Percentiles rank a stretch among this genome's conserved stretches.
Evolutionary conservation across 1,140 invertebrate species (phyloP).

Genomic region (Euura saliciscinereae): DNA sequence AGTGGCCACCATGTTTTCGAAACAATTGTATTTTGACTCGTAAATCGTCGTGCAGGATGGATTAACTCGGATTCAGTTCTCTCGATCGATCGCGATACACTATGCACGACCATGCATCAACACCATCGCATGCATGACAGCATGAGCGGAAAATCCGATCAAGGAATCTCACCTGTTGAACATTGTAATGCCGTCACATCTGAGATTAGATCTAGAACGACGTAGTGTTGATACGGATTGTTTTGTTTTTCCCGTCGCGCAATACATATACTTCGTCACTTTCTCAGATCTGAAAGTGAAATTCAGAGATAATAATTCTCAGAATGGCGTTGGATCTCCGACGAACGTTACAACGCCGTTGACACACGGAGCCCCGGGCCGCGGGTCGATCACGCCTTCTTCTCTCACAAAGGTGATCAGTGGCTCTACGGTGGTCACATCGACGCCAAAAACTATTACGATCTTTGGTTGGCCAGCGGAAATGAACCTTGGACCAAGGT

Average conservation of each 20-base stretch:
- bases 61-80: background rate
- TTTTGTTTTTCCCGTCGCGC: no score
- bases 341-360: background rate
- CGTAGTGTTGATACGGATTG: no score
- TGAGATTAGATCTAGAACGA: background rate
- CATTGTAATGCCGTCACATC: background rate
- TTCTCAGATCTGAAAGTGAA: no score
- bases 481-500: background rate
- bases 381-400: conserved; percentile 2
- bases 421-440: conserved; percentile 9
- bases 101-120: no score
- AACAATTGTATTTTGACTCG: background rate
- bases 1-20: no score
- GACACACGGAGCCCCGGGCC: background rate
- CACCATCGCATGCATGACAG: no score
- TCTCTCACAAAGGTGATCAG: conserved; percentile 7
- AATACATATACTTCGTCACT: no score
- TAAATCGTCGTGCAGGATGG: background rate
- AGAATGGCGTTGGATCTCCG: conserved; percentile 12
- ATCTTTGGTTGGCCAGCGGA: conserved; percentile 1
- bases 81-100: background rate
- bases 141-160: no score
- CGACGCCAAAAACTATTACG: conserved; percentile 9
- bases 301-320: background rate
- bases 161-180: background rate